Evolutionary conservation across 2,888 invertebrate genomes (phyloP).

Genomic region (Junonia oenone): DNA sequence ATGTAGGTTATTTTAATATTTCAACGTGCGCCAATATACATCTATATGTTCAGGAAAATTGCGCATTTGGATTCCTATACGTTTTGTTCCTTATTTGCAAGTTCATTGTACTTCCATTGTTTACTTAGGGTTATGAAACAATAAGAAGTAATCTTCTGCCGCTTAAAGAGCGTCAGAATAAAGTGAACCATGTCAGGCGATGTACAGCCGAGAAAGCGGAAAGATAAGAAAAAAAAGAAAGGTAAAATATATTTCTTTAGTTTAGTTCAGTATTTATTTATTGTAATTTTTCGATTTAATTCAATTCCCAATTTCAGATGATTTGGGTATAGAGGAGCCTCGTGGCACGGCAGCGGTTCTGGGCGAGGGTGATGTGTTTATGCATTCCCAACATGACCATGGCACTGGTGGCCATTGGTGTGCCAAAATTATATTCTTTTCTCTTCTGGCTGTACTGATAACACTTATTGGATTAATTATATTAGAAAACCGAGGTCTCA

Average conservation of each 20-base stretch:
- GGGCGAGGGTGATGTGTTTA: conserved; percentile 84
- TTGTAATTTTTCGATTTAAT: no score
- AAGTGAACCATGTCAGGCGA: conserved; percentile 88
- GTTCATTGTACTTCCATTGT: conserved; percentile 58
- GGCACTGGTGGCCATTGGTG: conserved; percentile 91
- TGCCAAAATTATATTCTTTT: conserved; percentile 90
- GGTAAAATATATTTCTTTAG: no score
- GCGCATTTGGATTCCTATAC: conserved; percentile 61
- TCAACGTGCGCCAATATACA: conserved; percentile 57
- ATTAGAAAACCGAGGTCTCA: conserved; percentile 87
- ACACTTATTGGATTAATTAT: conserved; percentile 88
- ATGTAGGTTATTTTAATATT: conserved; percentile 75
- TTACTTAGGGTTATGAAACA: conserved; percentile 77
- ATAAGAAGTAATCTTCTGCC: conserved; percentile 56
- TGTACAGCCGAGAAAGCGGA: conserved; percentile 91
- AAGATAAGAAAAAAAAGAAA: conserved; percentile 90
- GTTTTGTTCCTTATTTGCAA: conserved; percentile 44
- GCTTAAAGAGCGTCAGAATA: conserved; percentile 63
- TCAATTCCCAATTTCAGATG: conserved; percentile 47
- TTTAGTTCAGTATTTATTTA: no score
- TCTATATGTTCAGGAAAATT: conserved; percentile 59
- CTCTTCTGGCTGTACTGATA: conserved; percentile 84
- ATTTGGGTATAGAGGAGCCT: conserved; percentile 65
- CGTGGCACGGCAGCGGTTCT: conserved; percentile 67
- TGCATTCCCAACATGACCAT: conserved; percentile 88